These are phyloP conservation scores for Nemotelus nigrinus DNA, from an alignment of 2,888 invertebrate species.

Conservation along the genomic window DNA sequence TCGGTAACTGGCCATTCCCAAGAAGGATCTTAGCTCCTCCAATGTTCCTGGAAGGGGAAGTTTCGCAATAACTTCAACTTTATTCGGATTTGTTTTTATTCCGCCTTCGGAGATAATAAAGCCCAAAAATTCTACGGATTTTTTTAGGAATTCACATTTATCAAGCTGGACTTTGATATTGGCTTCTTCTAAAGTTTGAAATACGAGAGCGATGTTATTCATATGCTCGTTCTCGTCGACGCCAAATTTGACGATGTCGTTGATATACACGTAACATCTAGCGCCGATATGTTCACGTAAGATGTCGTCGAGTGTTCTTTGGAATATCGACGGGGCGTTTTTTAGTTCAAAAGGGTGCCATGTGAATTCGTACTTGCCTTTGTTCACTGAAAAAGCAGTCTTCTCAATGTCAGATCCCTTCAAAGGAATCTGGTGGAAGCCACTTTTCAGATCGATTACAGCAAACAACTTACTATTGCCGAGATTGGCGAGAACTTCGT, in stretches of 20 bases:
- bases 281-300: background rate
- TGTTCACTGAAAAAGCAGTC: too few species aligned
- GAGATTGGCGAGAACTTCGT: too few species aligned
- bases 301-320: too few species aligned
- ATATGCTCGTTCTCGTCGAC: constrained; percentile 46
- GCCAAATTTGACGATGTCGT: constrained; percentile 53
- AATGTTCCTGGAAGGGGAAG: constrained; percentile 18
- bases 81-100: constrained; percentile 16
- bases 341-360: too few species aligned
- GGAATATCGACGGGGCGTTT: too few species aligned
- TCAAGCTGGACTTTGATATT: constrained; percentile 17
- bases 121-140: constrained; percentile 21
- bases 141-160: constrained; percentile 19
- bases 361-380: too few species aligned
- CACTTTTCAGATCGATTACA: too few species aligned
- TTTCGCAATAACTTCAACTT: constrained; percentile 24
- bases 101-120: constrained; percentile 20
- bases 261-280: background rate
- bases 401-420: too few species aligned
- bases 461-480: too few species aligned
- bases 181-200: background rate
- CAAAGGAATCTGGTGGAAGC: too few species aligned
- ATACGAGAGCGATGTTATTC: constrained; percentile 23
- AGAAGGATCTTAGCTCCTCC: constrained; percentile 7
- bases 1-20: constrained; percentile 8